These are phyloP conservation scores for Cydia pomonella DNA, from an alignment of 1,140 invertebrate genomes.

Conservation along the genomic window DNA sequence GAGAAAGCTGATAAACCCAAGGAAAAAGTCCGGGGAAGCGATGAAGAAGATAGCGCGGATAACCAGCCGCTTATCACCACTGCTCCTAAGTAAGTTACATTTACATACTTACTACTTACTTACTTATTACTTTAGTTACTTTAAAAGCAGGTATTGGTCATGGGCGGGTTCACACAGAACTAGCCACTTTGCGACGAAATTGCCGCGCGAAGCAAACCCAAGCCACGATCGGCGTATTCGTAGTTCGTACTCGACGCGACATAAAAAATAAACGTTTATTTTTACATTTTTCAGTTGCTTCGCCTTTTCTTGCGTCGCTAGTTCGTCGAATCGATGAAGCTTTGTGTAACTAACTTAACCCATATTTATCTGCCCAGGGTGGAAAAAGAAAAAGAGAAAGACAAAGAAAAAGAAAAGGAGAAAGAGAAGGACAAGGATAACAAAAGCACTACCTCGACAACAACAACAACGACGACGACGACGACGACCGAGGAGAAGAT, in stretches of 20 bases:
- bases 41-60: constrained; percentile 75
- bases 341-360: not conserved
- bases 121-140: no score
- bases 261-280: no score
- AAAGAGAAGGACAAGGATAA: constrained; percentile 56
- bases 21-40: constrained; percentile 76
- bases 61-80: constrained; percentile 66
- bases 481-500: constrained; percentile 62
- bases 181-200: no score
- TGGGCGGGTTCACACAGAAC: no score
- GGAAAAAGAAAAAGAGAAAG: constrained; percentile 60
- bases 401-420: constrained; percentile 54
- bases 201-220: no score
- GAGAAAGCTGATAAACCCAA: constrained; percentile 72
- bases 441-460: not conserved
- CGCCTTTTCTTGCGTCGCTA: no score
- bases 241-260: no score
- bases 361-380: constrained; percentile 36
- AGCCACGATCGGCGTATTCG: no score
- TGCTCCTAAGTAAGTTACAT: constrained; percentile 62
- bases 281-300: no score
- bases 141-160: not conserved
- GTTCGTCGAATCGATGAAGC: no score
- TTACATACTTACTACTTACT: no score
- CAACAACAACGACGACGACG: constrained; percentile 39